Evolutionary conservation across 2,797 vertebrate species (phyloP), one percentile per base, ranked within the genome.

Genomic region (Pangasius krempfi): DNA sequence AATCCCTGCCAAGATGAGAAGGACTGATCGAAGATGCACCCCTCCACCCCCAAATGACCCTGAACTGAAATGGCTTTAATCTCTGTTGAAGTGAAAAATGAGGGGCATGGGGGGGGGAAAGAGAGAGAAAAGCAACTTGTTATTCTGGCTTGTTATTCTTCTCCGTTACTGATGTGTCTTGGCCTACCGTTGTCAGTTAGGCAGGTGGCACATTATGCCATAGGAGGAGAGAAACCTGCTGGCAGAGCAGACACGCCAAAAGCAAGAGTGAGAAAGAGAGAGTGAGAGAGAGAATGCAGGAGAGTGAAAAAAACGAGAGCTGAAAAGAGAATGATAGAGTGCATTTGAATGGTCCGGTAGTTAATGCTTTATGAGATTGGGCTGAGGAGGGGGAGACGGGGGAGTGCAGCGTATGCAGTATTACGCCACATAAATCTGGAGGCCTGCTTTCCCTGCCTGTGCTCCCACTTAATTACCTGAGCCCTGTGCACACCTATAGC

Each of bases 351-450:
- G 93, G 93, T 93, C 93, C 93, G 92, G 91, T 92, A 93, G 93
- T 94, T 94, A 93, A 93, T 93, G 92, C 92, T 93, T 94, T 92
- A 94, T 93, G 93, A 92, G 92, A 92, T 91, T 92, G 90, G 91
- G 91, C 89, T 86, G 92, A 86, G 89, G 89, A 83, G 89, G 90
- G 90, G 89, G 89, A 82, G 81, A 73, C 40, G 91, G 90, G 89
- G 91, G 92, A 93, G 91, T 94, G 93, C 92, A 93, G 90, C 90
- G 91, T 92, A 91, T 92, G 93, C 92, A 93, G 92, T 92, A 92
- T 92, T 93, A 92, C 92, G 89, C 89, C 90, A 91, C 93, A 93
- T 93, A 94, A 93, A 93, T 93, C 91, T 91, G 93, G 86, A 91
- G 89, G 89, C 90, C 91, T 90, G 91, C 90, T 91, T 94, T 93